Conservation (phyloP, 2,113 vertebrate genomes). For the Anguilla rostrata region DNA sequence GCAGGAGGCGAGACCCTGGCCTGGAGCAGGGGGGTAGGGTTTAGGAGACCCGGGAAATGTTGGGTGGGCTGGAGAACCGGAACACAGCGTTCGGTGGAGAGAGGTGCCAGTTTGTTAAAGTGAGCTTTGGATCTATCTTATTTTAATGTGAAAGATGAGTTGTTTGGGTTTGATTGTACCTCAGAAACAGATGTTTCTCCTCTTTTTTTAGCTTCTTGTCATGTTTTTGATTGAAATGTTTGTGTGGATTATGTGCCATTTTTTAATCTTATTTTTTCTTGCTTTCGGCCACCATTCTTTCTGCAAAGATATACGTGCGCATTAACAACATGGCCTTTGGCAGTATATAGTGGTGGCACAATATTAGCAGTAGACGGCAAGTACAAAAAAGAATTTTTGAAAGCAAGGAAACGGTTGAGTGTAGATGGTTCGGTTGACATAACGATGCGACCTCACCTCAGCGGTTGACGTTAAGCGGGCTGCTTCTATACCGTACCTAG, state of each 20-base stretch:
- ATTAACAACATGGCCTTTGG: constrained; percentile 5
- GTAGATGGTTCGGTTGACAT: no score
- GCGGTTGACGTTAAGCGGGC: no score
- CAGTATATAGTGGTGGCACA: no score
- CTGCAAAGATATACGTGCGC: constrained; percentile 33
- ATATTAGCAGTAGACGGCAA: background rate
- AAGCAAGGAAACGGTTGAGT: no score
- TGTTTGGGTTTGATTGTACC: constrained; percentile 63
- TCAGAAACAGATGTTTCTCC: constrained; percentile 47
- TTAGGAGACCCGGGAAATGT: no score
- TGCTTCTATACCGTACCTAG: no score
- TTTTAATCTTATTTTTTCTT: constrained; percentile 40
- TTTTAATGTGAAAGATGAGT: constrained; percentile 55
- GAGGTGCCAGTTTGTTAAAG: constrained; percentile 2
- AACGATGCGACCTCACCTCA: no score
- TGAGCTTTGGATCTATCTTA: constrained; percentile 31
- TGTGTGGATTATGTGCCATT: constrained; percentile 74
- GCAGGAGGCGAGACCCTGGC: background rate
- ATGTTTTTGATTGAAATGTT: constrained; percentile 40
- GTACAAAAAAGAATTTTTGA: no score
- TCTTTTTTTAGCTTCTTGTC: constrained; percentile 37
- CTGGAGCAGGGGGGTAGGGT: background rate
- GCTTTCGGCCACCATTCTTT: constrained; percentile 55
- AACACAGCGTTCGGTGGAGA: no score
- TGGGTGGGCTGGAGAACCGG: no score